phyloP scores from a whole-genome alignment of 2,113 vertebrate genomes.

The Hemichromis elongatus region DNA sequence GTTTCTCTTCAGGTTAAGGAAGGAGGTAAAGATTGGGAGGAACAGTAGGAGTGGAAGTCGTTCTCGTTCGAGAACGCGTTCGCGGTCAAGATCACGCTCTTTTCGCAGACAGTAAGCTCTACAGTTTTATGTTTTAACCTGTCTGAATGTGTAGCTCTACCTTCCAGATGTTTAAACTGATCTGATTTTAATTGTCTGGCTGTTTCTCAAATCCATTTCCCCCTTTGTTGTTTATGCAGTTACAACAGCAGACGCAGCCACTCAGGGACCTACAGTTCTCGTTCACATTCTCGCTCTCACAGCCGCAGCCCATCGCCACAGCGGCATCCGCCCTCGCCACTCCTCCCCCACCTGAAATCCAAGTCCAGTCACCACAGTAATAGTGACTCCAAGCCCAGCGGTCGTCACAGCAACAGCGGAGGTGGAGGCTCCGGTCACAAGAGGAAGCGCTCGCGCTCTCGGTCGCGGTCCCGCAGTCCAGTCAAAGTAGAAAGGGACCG shows the following conservation, averaged over 20 bases:
- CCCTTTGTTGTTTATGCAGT: slow-evolving; percentile 58
- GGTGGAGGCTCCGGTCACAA: slow-evolving; percentile 78
- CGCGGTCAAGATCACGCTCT: slow-evolving; percentile 85
- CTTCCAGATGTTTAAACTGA: not conserved
- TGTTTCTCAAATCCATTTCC: not conserved
- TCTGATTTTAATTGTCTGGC: not conserved
- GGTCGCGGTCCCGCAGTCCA: slow-evolving; percentile 78
- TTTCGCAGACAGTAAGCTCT: slow-evolving; percentile 87
- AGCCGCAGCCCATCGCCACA: slow-evolving; percentile 91
- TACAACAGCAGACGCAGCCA: slow-evolving; percentile 93
- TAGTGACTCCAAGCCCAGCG: slow-evolving; percentile 79
- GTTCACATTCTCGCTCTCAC: slow-evolving; percentile 89
- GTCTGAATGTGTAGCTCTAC: not conserved
- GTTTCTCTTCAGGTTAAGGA: slow-evolving; percentile 78
- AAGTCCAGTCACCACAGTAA: slow-evolving; percentile 86
- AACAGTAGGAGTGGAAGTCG: slow-evolving; percentile 87
- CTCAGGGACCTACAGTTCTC: slow-evolving; percentile 95
- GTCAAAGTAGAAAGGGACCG: slow-evolving; percentile 84
- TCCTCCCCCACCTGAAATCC: slow-evolving; percentile 81
- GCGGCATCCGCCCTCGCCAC: slow-evolving; percentile 81
- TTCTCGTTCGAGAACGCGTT: slow-evolving; percentile 87
- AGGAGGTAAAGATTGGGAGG: slow-evolving; percentile 88
- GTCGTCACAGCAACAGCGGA: slow-evolving; percentile 75
- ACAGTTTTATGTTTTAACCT: not conserved
- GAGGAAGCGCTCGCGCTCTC: slow-evolving; percentile 85